phyloP scores from a whole-genome alignment of 2,888 invertebrate genomes.

The Vandiemenella viatica region DNA sequence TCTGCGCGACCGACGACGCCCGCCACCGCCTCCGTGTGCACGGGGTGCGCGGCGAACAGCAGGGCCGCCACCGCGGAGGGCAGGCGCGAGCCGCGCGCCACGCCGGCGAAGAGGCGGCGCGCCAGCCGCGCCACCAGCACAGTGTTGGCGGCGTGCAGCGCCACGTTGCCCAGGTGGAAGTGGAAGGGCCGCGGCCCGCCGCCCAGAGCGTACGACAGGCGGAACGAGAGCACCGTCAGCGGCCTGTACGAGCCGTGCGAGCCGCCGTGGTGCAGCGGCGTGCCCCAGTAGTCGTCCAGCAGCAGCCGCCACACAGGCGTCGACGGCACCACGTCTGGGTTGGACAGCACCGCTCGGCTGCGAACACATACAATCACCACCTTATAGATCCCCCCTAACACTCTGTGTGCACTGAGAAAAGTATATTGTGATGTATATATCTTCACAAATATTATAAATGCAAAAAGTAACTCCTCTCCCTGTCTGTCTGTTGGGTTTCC shows the following conservation, averaged over 20 bases:
- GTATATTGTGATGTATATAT: too few relatives aligned
- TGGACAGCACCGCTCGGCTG: conserved; percentile 91
- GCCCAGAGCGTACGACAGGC: conserved; percentile 60
- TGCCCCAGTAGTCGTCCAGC: conserved; percentile 96
- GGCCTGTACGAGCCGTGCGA: conserved; percentile 96
- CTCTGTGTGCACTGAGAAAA: too few relatives aligned
- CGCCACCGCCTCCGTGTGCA: conserved; percentile 93
- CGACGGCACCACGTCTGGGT: conserved; percentile 71
- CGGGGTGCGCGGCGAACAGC: conserved; percentile 86
- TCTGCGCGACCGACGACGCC: conserved; percentile 93
- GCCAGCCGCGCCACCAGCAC: conserved; percentile 67
- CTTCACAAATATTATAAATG: too few relatives aligned
- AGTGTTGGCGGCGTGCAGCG: conserved; percentile 74
- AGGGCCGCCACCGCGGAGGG: conserved; percentile 48
- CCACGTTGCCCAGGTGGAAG: conserved; percentile 73
- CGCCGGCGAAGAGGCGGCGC: conserved; percentile 30
- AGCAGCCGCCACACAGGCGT: conserved; percentile 70
- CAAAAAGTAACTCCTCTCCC: too few relatives aligned
- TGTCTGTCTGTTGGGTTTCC: too few relatives aligned
- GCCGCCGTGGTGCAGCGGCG: conserved; percentile 77
- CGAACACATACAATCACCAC: too few relatives aligned
- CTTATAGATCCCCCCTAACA: too few relatives aligned
- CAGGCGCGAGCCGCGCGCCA: conserved; percentile 11
- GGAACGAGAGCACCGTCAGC: conserved; percentile 74
- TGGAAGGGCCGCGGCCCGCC: conserved; percentile 57